Evolutionary conservation across 2,113 vertebrate species (phyloP).

Genomic region (Orycteropus afer): DNA sequence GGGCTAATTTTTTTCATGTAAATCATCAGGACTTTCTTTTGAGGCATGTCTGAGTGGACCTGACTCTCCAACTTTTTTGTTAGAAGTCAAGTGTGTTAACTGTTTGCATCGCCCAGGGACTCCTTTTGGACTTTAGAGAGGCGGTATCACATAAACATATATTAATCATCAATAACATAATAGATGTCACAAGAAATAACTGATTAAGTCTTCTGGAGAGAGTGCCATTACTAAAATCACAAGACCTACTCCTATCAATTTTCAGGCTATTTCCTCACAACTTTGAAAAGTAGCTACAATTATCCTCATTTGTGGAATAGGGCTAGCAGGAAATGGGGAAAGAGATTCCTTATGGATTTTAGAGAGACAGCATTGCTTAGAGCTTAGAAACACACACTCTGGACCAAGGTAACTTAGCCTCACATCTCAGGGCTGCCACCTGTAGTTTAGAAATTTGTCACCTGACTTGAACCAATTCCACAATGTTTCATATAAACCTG

Average conservation of each 20-base stretch:
- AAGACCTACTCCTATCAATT: too few relatives aligned
- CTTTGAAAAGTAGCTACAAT: not conserved
- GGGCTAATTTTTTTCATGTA: too few relatives aligned
- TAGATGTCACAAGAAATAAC: not conserved
- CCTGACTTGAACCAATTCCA: too few relatives aligned
- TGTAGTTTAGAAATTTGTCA: not conserved
- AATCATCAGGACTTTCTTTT: too few relatives aligned
- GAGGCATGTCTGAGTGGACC: too few relatives aligned
- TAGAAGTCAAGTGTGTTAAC: too few relatives aligned
- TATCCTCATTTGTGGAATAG: not conserved
- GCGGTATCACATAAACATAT: not conserved
- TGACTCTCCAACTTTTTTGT: too few relatives aligned
- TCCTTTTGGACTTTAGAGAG: not conserved
- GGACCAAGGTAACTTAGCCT: not conserved
- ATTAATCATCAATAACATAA: not conserved
- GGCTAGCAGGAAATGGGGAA: not conserved
- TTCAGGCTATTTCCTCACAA: not conserved
- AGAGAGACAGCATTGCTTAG: not conserved
- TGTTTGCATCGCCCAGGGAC: too few relatives aligned
- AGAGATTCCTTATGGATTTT: not conserved
- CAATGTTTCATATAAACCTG: not conserved
- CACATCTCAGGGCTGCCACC: too few relatives aligned
- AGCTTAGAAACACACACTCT: not conserved
- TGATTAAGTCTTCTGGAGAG: not conserved
- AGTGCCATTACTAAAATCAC: fast-evolving